A percentile compares a stretch with the other conserved stretches of the same genome.
These are phyloP conservation scores for Falcunculus frontatus DNA, from an alignment of 2,113 vertebrate species.

Conservation along the genomic window DNA sequence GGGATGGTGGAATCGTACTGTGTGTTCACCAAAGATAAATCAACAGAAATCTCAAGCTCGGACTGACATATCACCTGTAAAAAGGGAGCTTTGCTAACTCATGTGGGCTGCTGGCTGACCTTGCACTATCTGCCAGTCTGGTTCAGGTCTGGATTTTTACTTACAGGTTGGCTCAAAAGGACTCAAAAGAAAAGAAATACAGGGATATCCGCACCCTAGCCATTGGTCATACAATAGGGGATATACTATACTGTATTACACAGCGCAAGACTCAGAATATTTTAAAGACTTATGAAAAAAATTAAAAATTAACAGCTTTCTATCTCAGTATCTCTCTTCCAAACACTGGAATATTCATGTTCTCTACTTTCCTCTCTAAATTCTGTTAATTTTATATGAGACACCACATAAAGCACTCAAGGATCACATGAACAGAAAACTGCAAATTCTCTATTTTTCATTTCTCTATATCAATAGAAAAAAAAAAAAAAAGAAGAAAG, in stretches of 20 bases:
- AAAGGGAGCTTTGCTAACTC: neutral
- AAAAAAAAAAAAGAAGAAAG: neutral
- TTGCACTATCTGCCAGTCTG: neutral
- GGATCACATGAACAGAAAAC: neutral
- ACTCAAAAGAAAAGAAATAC: neutral
- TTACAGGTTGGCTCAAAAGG: neutral
- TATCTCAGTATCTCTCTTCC: neutral
- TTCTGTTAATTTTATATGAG: constrained; percentile 50
- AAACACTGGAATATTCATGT: constrained; percentile 28
- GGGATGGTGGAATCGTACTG: rapidly evolving
- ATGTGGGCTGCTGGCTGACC: neutral
- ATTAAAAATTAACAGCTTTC: neutral
- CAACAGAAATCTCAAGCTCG: neutral
- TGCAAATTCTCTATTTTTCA: neutral
- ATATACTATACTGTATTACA: neutral
- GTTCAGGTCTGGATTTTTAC: neutral
- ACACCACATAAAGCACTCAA: neutral
- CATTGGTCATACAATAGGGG: rapidly evolving
- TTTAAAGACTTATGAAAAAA: constrained; percentile 6
- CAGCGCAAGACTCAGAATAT: neutral
- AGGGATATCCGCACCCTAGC: neutral
- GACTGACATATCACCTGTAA: neutral
- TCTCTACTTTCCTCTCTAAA: constrained; percentile 39
- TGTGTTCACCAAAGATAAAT: neutral
- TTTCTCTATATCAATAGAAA: neutral